phyloP scores from a whole-genome alignment of 2,797 vertebrate genomes.

The Pteronotus mesoamericanus region DNA sequence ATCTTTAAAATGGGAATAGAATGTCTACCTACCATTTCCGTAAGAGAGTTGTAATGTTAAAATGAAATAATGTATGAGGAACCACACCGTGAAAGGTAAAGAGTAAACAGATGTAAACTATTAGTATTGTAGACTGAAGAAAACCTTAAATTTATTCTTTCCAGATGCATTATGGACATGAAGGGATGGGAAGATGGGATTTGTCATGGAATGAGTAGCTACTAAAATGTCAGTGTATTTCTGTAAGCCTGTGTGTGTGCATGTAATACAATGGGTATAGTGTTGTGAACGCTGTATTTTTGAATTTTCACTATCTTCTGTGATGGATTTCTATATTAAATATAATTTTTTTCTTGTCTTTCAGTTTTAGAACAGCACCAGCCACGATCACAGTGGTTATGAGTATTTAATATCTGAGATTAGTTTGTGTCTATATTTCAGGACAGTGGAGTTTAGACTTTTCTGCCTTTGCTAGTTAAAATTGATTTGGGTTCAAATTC shows the following conservation, averaged over 20 bases:
- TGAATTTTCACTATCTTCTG: not conserved
- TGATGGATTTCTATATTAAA: not conserved
- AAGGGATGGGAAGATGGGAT: not conserved
- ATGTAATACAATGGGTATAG: not conserved
- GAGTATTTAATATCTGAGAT: not conserved
- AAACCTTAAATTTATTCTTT: not conserved
- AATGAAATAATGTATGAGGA: not conserved
- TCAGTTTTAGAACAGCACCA: not conserved
- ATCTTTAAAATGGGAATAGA: not conserved
- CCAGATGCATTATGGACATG: not conserved
- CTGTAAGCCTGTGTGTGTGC: not conserved
- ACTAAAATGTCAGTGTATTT: not conserved
- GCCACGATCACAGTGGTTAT: not conserved
- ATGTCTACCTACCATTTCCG: not conserved
- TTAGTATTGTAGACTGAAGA: not conserved
- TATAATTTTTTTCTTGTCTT: not conserved
- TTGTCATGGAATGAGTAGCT: not conserved
- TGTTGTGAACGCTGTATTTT: not conserved
- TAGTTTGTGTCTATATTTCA: slow-evolving; percentile 2
- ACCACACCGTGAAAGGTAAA: not conserved
- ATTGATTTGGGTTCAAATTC: slow-evolving; percentile 17
- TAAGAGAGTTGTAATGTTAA: not conserved
- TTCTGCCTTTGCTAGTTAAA: not conserved
- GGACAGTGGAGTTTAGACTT: not conserved
- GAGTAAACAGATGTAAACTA: not conserved